Percentiles rank a stretch among this genome's conserved stretches.
Conservation (phyloP, 2,797 vertebrate genomes). For the Avahi laniger region DNA sequence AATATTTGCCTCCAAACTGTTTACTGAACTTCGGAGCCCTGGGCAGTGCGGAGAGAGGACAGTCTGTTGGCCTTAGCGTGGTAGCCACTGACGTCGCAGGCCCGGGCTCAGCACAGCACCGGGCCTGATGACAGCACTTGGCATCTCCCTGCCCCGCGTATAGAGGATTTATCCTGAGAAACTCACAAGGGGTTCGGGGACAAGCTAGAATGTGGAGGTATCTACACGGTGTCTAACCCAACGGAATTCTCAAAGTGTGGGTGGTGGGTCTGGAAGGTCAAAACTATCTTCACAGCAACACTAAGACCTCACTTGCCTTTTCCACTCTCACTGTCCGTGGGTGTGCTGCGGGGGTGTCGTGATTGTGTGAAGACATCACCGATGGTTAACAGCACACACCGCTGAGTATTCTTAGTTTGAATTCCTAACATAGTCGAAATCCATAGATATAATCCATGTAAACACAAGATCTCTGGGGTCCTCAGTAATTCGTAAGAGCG, state of each 20-base stretch:
- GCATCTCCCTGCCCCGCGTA: rapidly evolving
- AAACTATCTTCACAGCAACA: neutral
- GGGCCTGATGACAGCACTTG: neutral
- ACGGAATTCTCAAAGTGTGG: rapidly evolving
- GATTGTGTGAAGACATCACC: rapidly evolving
- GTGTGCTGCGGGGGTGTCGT: rapidly evolving
- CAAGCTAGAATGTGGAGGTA: neutral
- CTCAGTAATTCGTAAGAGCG: neutral
- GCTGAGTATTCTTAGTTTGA: neutral
- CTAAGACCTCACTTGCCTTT: neutral
- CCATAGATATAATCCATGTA: neutral
- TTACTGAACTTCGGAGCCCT: neutral
- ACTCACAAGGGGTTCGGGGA: neutral
- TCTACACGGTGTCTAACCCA: rapidly evolving
- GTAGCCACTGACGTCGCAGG: rapidly evolving
- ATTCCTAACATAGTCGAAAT: neutral
- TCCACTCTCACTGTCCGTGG: rapidly evolving
- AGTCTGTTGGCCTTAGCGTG: neutral
- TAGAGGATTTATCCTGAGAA: rapidly evolving
- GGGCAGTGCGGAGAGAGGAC: neutral
- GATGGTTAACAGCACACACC: rapidly evolving
- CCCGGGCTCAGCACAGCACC: too few species aligned
- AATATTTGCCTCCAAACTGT: neutral
- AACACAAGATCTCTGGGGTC: neutral
- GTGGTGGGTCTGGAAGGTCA: neutral